Evolutionary conservation across 2,888 invertebrate genomes (phyloP), one percentile per base, ranked within the genome.

Genomic region (Ceramica pisi): DNA sequence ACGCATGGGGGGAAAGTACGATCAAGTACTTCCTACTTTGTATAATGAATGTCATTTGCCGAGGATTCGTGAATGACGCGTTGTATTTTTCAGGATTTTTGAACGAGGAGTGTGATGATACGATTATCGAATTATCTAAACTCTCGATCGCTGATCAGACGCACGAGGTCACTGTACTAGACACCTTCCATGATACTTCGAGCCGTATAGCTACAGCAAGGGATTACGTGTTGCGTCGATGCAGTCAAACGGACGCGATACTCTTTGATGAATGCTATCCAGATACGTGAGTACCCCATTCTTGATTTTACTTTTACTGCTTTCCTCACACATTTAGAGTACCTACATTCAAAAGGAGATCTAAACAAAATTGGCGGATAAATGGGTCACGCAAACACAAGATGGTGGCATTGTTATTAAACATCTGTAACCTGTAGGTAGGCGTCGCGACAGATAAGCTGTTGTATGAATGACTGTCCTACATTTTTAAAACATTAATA

Each of bases 261-360:
- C 92, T 93, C 72, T 98, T 98, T 94, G 96, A 96, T 91, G 95
- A 96, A 93, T 96, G 97, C 90, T 98, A 97, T 93, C 96, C 97
- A 79, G 94, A 97, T 86, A 91, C 96, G 97, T 97, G 90, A 96
- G 96, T 95, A 89, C 35, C 41, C 14, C 48, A 60, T 62, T 68
- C 4, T 65, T 31, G 35, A 56, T 14, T 60, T 64, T 53, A 60
- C 66, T 41, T 75, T 5, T 5, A 5, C 6, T n/a, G n/a, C 19
- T 50, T n/a, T 56, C 57, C 53, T 69, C 57, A 26, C 16, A 14
- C 46, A 31, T 31, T 31, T 46, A 31, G 56, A 55, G n/a, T n/a
- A n/a, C n/a, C n/a, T n/a, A 48, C 50, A 44, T 21, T 35, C 35
- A 26, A 16, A 53, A 67, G 46, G 26, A 59, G 44, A 64, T 72